Evolutionary conservation across 2,888 invertebrate genomes (phyloP), one percentile per base, ranked within the genome.

Genomic region (Taphrorychus bicolor): DNA sequence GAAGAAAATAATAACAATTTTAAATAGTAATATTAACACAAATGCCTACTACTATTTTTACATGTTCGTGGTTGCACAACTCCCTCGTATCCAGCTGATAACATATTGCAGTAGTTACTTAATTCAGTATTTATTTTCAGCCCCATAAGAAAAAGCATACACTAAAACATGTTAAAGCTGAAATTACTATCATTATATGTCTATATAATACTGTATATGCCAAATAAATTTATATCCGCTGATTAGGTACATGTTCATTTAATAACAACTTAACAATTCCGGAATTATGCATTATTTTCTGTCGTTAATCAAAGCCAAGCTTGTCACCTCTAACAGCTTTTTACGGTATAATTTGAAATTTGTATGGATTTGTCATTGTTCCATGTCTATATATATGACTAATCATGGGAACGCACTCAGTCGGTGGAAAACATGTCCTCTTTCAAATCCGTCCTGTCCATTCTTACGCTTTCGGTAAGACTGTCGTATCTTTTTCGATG

Each of bases 311-410:
- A 45, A 17, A 45, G 45, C 45, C 17, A 16, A 45, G 16, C 45
- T 32, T 32, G 32, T 32, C 45, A 45, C 45, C 45, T 17, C 45
- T 45, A 45, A 45, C 45, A 45, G 5, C 16, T 32, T 32, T 32
- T 7, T 32, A 32, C 32, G 32, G 32, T 45, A 16, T 45, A 45
- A 45, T 45, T 45, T 5, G 45, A 17, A 45, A 45, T 17, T 45
- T 45, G 32, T 32, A 32, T 32, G 11, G 32, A 11, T 32, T 45
- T 45, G 45, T 45, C 45, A 45, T 45, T 45, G 45, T 45, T 16
- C 45, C 4, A 17, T 5, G 45, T 14, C 17, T 45, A 45, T 45
- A 45, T 45, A 45, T 16, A n/a, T 5, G 14, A 17, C 17, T 14
- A 16, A n/a, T 45, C 14, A 17, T 45, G 14, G 14, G 17, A 45